A percentile compares a stretch with the other conserved stretches of the same genome.
Conservation (phyloP, 1,140 invertebrate genomes). For the Procambarus virginalis region DNA sequence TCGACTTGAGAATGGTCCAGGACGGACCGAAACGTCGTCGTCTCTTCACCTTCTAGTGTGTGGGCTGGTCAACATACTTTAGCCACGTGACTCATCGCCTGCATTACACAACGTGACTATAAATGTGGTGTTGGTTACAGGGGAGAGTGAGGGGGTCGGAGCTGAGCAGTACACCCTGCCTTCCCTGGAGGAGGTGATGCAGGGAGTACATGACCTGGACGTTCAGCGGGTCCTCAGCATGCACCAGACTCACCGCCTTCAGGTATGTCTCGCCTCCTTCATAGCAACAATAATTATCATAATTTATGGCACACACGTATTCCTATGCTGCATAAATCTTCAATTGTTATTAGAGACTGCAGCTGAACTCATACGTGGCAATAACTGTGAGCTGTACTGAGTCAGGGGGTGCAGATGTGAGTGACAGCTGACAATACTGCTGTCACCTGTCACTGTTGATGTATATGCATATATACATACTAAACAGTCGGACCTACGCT, state of each 20-base stretch:
- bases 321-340: background rate
- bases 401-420: too few species aligned
- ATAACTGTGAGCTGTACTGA: background rate
- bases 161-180: conserved; percentile 56
- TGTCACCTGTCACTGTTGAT: too few species aligned
- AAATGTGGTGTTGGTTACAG: background rate
- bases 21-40: background rate
- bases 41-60: background rate
- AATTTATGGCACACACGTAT: background rate
- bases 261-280: conserved; percentile 13
- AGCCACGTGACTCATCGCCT: background rate
- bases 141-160: background rate
- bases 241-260: conserved; percentile 41
- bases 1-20: background rate
- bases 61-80: too few species aligned
- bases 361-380: background rate
- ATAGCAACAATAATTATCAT: background rate
- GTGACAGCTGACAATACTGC: too few species aligned
- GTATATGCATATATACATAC: too few species aligned
- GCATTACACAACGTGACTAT: background rate
- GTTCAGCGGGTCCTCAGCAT: conserved; percentile 53
- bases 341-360: background rate
- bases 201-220: conserved; percentile 40
- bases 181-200: conserved; percentile 52
- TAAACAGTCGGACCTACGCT: too few species aligned